Evolutionary conservation across 2,113 vertebrate genomes (phyloP), one percentile per base, ranked within the genome.

Genomic region (Carettochelys insculpta): DNA sequence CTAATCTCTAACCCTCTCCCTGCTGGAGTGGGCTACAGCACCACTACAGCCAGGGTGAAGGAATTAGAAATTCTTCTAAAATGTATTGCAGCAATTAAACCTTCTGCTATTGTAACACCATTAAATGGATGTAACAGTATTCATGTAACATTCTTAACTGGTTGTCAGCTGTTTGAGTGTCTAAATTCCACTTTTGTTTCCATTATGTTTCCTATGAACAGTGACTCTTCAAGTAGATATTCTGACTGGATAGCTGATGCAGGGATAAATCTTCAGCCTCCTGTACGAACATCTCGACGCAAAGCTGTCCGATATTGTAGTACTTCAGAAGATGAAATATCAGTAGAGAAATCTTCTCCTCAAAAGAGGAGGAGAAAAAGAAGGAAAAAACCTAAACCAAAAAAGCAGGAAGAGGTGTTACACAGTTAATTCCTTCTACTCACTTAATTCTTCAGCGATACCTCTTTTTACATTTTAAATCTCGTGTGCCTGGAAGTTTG

Each of bases 171-270:
- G 5, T 43, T 73, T 73, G 38, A 19, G 68, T 19, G 79, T 0
- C 41, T 65, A 73, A 24, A 3, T 31, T 83, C 1, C 77, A 0
- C n/a, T n/a, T 83, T 52, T 91, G 34, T 87, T 31, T 88, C 51
- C 9, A 6, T 48, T 75, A 45, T 22, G 45, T 75, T 25, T 84
- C 27, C 45, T 31, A 1, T 7, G 76, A 9, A 19, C 95, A 99
- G 99, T 47, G 98, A 98, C 82, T 98, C 99, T 2, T 99, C 99
- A 34, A 99, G 99, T 50, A 98, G 98, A 38, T 99, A 99, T 48
- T 99, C 99, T 0, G 99, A 99, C 93, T 99, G 99, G 99, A 99
- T 98, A 0, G 98, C 99, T 5, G 99, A 99, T 2, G 98, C 98
- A 7, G 99, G 99, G 1, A 99, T 99, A 96, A 99, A 98, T 87